Evolutionary conservation across 2,888 invertebrate genomes (phyloP).

Genomic region (Notodonta dromedarius): DNA sequence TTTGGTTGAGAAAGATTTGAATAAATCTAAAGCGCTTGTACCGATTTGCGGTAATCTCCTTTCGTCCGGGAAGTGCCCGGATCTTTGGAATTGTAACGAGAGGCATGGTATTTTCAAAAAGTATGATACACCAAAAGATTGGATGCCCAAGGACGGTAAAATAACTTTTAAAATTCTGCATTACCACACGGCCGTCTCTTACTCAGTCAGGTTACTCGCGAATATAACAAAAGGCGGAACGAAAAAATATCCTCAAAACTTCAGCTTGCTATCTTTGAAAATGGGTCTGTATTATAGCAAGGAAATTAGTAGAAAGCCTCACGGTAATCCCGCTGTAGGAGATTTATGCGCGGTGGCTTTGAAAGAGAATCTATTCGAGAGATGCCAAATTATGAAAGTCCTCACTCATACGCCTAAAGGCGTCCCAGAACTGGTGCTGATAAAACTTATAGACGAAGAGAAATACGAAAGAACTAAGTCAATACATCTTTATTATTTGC

Average conservation of each 20-base stretch:
- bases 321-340: conserved; percentile 76
- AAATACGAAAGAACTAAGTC: conserved; percentile 63
- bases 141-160: conserved; percentile 81
- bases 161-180: conserved; percentile 84
- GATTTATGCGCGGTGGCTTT: conserved; percentile 82
- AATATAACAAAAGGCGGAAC: conserved; percentile 40
- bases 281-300: conserved; percentile 69
- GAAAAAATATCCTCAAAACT: conserved; percentile 61
- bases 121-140: conserved; percentile 77
- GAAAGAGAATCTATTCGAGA: conserved; percentile 74
- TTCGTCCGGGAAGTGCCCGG: conserved; percentile 86
- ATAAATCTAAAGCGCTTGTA: conserved; percentile 65
- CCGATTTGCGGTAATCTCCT: conserved; percentile 86
- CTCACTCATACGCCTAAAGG: conserved; percentile 54
- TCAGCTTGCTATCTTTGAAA: conserved; percentile 62
- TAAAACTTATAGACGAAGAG: conserved; percentile 86
- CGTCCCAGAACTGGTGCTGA: conserved; percentile 59
- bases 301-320: conserved; percentile 59
- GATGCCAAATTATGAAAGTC: conserved; percentile 83
- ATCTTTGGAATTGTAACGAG: conserved; percentile 80
- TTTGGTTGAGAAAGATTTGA: conserved; percentile 64
- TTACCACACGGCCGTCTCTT: conserved; percentile 85
- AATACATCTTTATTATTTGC: conserved; percentile 75
- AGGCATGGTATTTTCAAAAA: conserved; percentile 86
- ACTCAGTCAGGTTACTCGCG: conserved; percentile 81